A percentile compares a stretch with the other conserved stretches of the same genome.
Conservation (phyloP, 1,140 invertebrate genomes). For the Lethrus apterus region DNA sequence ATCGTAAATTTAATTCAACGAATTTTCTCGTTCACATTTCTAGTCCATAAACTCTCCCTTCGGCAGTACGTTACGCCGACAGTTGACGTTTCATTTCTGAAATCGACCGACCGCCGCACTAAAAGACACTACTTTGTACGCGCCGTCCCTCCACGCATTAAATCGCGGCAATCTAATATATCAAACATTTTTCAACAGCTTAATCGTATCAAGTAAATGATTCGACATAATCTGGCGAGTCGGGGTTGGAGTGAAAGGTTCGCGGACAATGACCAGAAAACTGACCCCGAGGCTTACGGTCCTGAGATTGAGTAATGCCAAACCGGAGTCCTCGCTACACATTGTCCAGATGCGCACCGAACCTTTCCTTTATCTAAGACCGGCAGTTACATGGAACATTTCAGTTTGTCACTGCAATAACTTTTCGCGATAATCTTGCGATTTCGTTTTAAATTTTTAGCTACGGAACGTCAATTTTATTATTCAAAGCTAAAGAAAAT, state of each 20-base stretch:
- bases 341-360: constrained; percentile 17
- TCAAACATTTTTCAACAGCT: constrained; percentile 30
- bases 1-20: too few species aligned
- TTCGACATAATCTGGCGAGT: constrained; percentile 30
- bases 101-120: too few species aligned
- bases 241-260: constrained; percentile 18
- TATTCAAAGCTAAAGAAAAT: too few species aligned
- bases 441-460: too few species aligned
- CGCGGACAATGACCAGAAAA: constrained; percentile 27
- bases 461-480: too few species aligned
- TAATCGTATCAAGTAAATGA: constrained; percentile 34
- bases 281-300: constrained; percentile 21
- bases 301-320: constrained; percentile 27
- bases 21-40: too few species aligned
- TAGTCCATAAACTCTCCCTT: too few species aligned
- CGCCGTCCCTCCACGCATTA: too few species aligned
- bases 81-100: too few species aligned
- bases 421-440: neutral
- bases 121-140: too few species aligned
- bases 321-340: constrained; percentile 10
- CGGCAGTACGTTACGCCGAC: too few species aligned
- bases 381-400: constrained; percentile 9
- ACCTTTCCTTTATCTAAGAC: constrained; percentile 15
- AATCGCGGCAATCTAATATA: too few species aligned
- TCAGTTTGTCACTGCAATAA: constrained; percentile 5